These are phyloP conservation scores for Acrobeloides nanus DNA, from an alignment of 2,888 invertebrate genomes.

Conservation along the genomic window DNA sequence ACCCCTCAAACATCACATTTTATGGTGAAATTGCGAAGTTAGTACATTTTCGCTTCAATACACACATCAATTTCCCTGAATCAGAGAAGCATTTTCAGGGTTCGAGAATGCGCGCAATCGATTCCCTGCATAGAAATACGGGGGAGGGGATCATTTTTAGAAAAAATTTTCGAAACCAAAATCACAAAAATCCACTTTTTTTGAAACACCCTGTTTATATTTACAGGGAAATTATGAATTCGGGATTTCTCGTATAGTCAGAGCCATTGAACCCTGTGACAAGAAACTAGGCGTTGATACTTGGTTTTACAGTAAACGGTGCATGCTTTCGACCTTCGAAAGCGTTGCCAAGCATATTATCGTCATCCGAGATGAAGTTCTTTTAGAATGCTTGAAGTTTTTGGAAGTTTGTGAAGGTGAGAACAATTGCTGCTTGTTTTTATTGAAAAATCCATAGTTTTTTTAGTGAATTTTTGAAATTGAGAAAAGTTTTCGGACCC, in stretches of 20 bases:
- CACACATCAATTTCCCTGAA: too few species aligned
- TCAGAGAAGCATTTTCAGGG: too few species aligned
- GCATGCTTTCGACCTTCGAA: slow-evolving; percentile 76
- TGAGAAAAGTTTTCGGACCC: too few species aligned
- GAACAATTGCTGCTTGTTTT: neutral
- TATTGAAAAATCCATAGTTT: neutral
- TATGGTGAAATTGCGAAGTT: too few species aligned
- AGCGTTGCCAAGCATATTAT: slow-evolving; percentile 83
- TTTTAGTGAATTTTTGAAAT: neutral
- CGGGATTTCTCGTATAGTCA: slow-evolving; percentile 90
- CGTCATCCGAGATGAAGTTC: slow-evolving; percentile 73
- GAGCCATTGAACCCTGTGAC: slow-evolving; percentile 85
- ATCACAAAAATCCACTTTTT: too few species aligned
- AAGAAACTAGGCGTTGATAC: slow-evolving; percentile 94
- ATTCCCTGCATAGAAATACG: too few species aligned
- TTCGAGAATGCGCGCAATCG: too few species aligned
- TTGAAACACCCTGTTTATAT: slow-evolving; percentile 1
- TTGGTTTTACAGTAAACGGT: slow-evolving; percentile 63
- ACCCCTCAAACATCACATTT: too few species aligned
- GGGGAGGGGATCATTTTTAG: too few species aligned
- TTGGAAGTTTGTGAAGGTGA: slow-evolving; percentile 76
- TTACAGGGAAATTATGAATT: slow-evolving; percentile 85
- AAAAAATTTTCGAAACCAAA: too few species aligned
- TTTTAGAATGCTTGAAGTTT: slow-evolving; percentile 76
- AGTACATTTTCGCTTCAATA: too few species aligned